Evolutionary conservation across 1,140 invertebrate genomes (phyloP), one percentile per base, ranked within the genome.

Genomic region (Bilobella aurantiaca): DNA sequence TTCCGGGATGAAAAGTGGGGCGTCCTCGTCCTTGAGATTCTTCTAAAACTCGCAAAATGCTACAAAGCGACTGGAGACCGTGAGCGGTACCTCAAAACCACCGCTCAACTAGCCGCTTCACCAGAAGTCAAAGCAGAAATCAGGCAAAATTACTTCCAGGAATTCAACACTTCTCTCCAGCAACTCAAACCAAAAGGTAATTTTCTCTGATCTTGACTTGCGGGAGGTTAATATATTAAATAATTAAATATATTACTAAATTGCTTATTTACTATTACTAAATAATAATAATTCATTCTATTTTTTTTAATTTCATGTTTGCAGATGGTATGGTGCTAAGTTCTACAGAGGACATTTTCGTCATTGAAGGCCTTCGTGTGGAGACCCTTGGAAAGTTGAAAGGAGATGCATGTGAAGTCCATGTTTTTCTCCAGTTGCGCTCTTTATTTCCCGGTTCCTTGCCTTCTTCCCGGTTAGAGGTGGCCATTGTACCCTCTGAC

Each of bases 1-100:
- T 94, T 91, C 72, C 84, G 87, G 70, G 84, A 87, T 63, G 93
- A 97, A 75, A 86, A 87, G 18, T 98, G 95, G 95, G 77, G 79
- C 31, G 80, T 85, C 46, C 79, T 96, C 18, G 87, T 86, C 3
- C 88, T 88, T 0, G 85, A 90, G 73, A 91, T 90, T 1, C 82
- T 89, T 65, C 76, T 91, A 2, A 85, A 93, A 73, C 78, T 96
- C n/a, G 89, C 90, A 0, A 82, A 87, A 57, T 94, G 91, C 73
- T 93, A 93, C 73, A 83, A 85, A 65, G 83, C 85, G 70, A 86
- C 90, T 78, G 82, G 83, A 2, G 89, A 94, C 75, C 79, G 79
- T 49, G 82, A 87, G n/a, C 76, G 75, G 68, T 76, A 73, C 62
- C 65, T 71, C n/a, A 87, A 86, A 78, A 81, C 86, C 56, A 32